A percentile compares a stretch with the other conserved stretches of the same genome.
phyloP scores from a whole-genome alignment of 2,797 vertebrate genomes.

The Poecilia picta region DNA sequence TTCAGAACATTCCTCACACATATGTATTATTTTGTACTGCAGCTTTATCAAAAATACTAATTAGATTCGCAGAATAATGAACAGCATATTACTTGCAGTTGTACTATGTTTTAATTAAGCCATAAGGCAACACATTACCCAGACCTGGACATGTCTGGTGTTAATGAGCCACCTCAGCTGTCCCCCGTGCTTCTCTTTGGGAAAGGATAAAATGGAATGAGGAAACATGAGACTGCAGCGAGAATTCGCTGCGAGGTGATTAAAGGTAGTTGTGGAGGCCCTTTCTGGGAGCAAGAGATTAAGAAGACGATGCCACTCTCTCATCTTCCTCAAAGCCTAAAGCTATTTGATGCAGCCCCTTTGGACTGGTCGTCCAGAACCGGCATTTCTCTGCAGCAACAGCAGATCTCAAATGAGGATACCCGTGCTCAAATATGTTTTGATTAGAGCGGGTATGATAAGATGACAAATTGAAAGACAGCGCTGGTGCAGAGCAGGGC shows the following conservation, averaged over 20 bases:
- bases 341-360: constrained; percentile 68
- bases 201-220: constrained; percentile 61
- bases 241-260: constrained; percentile 69
- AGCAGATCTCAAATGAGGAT: constrained; percentile 58
- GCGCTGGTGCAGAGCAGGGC: constrained; percentile 43
- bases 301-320: constrained; percentile 67
- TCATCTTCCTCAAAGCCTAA: constrained; percentile 73
- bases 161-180: constrained; percentile 67
- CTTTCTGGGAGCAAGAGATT: constrained; percentile 75
- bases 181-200: constrained; percentile 58
- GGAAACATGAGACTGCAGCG: constrained; percentile 64
- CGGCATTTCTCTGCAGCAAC: constrained; percentile 42
- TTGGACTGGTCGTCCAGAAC: constrained; percentile 41
- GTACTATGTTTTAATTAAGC: constrained; percentile 53
- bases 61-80: neutral
- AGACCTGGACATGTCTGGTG: constrained; percentile 46
- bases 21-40: neutral
- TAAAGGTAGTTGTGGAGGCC: constrained; percentile 66
- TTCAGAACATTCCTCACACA: neutral
- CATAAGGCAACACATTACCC: constrained; percentile 51
- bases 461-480: constrained; percentile 68
- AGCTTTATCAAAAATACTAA: neutral
- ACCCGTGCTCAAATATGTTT: constrained; percentile 65
- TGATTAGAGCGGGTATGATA: constrained; percentile 65
- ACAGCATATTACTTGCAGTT: constrained; percentile 5